Base-by-base conservation (phyloP, 2,113 vertebrate genomes). In the Otolemur garnettii region DNA sequence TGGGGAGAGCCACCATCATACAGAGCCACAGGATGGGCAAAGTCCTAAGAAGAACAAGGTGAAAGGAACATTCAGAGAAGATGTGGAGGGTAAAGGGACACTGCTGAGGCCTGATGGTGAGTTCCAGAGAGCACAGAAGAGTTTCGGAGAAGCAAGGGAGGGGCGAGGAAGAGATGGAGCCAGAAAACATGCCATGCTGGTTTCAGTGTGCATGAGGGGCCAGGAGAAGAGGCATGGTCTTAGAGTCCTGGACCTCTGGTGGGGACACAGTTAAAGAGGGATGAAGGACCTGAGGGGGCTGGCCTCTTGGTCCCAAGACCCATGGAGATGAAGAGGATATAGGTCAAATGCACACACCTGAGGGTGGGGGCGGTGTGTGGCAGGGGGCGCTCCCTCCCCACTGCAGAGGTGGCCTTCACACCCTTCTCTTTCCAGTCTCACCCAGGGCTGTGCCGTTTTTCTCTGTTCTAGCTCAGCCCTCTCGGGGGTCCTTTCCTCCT, bases 281-380 rank as follows among this genome's bases (percentile, higher is more conserved):
- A 42, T 11, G 57, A 50, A 17, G 33, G 17, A 13, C 64, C 7
- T 5, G 19, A 81, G 19, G 7, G 71, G n/a, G 66, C 15, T 74
- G 53, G 19, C 18, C 14, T 33, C 7, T 18, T 13, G 13, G 19
- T 7, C 55, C 64, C 38, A 17, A 18, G 33, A 5, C 30, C 17
- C 9, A 0, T 2, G 14, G 17, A 5, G 24, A 1, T 7, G 14
- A 42, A 2, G 2, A 21, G 24, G 26, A 1, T 1, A 55, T 2
- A 50, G 55, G 10, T 17, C 45, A 10, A 2, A 13, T 3, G 5
- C 59, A 5, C 28, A 57, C 0, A 4, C 22, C 7, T 1, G 1
- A 57, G 5, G 33, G 28, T 2, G 0, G 45, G 14, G 42, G 21
- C 2, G 3, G 11, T 1, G 12, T 14, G 6, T 7, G 3, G 15